phyloP scores from a whole-genome alignment of 2,797 vertebrate genomes.

The Alcedo quadribrachys region DNA sequence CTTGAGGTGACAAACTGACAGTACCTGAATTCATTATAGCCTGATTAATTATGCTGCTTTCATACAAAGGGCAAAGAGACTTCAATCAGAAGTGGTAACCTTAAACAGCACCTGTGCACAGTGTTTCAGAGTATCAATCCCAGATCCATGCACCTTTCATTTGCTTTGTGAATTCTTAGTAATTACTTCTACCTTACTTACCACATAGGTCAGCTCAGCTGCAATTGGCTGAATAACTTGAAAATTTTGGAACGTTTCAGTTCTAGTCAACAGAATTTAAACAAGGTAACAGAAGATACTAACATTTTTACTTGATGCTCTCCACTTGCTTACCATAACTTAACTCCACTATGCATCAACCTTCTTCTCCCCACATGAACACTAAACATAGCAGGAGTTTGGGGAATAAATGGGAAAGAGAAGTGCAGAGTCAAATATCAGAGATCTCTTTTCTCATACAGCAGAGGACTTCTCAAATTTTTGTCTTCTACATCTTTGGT shows the following conservation, averaged over 20 bases:
- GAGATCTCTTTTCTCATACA: not conserved
- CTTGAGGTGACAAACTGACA: constrained; percentile 60
- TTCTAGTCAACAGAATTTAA: not conserved
- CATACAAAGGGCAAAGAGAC: constrained; percentile 34
- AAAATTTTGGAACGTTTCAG: not conserved
- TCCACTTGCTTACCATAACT: not conserved
- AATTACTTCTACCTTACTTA: constrained; percentile 22
- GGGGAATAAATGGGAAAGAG: not conserved
- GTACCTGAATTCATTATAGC: constrained; percentile 71
- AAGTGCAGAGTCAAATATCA: not conserved
- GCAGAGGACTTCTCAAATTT: not conserved
- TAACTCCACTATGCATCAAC: not conserved
- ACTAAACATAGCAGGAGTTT: not conserved
- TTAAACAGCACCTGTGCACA: constrained; percentile 12
- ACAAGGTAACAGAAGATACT: not conserved
- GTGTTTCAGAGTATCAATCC: not conserved
- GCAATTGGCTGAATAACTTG: not conserved
- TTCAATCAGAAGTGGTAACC: constrained; percentile 50
- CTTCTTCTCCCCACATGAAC: not conserved
- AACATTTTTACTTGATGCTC: not conserved
- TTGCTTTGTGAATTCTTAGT: not conserved
- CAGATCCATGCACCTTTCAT: not conserved
- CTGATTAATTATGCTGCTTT: constrained; percentile 74
- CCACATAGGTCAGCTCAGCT: not conserved
- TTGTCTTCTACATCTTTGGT: not conserved